Evolutionary conservation across 2,888 invertebrate genomes (phyloP).

Genomic region (Acanthopleura granulata): DNA sequence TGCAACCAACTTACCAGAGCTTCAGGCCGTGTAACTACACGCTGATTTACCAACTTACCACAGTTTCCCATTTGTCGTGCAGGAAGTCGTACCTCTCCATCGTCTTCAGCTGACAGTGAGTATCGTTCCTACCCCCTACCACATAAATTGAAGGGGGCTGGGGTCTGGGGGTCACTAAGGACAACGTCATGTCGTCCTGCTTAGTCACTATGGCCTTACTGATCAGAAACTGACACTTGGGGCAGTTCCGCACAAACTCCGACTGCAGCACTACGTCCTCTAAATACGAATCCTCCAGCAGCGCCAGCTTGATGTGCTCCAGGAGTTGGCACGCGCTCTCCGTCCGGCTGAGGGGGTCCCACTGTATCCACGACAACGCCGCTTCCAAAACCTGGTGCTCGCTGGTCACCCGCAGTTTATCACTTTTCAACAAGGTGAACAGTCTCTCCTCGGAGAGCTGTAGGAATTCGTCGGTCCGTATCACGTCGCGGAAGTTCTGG

Average conservation of each 20-base stretch:
- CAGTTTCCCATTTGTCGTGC: slow-evolving; percentile 62
- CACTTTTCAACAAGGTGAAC: slow-evolving; percentile 54
- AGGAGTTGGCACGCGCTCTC: slow-evolving; percentile 55
- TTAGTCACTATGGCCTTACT: slow-evolving; percentile 59
- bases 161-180: slow-evolving; percentile 53
- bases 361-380: slow-evolving; percentile 60
- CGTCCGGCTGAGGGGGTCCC: slow-evolving; percentile 44
- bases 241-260: slow-evolving; percentile 61
- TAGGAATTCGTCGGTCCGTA: slow-evolving; percentile 63
- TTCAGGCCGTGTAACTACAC: too few relatives aligned
- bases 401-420: slow-evolving; percentile 60
- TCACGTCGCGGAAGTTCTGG: slow-evolving; percentile 64
- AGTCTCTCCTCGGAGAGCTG: slow-evolving; percentile 58
- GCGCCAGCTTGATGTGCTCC: slow-evolving; percentile 60
- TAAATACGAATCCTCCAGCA: slow-evolving; percentile 57
- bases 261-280: slow-evolving; percentile 61
- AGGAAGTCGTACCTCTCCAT: slow-evolving; percentile 65
- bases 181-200: slow-evolving; percentile 53
- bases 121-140: slow-evolving; percentile 64
- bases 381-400: slow-evolving; percentile 64
- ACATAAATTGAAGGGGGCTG: slow-evolving; percentile 66
- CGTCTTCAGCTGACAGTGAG: slow-evolving; percentile 64
- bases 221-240: slow-evolving; percentile 63
- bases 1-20: too few relatives aligned
- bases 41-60: slow-evolving; percentile 40